Evolutionary conservation across 2,888 invertebrate genomes (phyloP).

Genomic region (Allolobophora icterica): DNA sequence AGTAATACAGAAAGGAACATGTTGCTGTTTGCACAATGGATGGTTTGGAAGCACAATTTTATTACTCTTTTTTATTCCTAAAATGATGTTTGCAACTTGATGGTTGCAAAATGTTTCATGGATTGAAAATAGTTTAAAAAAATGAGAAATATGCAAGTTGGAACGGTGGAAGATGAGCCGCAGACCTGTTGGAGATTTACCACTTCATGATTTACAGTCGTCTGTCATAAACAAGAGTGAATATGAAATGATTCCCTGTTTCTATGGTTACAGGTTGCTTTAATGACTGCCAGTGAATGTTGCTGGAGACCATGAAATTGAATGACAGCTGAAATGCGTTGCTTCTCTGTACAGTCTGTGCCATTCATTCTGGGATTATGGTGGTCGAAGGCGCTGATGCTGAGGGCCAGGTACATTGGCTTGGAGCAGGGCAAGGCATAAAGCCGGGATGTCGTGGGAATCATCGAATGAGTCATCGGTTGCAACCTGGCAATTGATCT

Average conservation of each 20-base stretch:
- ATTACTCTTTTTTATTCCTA: neutral
- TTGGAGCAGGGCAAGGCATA: neutral
- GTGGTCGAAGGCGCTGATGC: neutral
- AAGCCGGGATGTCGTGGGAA: neutral
- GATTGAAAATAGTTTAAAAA: neutral
- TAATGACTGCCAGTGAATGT: neutral
- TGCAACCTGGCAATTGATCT: constrained; percentile 14
- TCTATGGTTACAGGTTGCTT: neutral
- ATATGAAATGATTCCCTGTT: neutral
- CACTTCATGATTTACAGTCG: neutral
- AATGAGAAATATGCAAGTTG: neutral
- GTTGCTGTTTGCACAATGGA: neutral
- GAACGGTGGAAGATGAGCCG: neutral
- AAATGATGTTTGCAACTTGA: neutral
- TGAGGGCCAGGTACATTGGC: neutral
- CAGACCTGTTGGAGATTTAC: neutral
- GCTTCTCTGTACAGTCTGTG: neutral
- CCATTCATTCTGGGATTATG: neutral
- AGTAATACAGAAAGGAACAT: neutral
- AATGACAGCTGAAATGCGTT: neutral
- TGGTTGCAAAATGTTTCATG: neutral
- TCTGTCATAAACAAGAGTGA: neutral
- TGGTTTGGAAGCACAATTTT: neutral
- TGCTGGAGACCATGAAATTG: neutral
- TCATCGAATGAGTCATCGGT: constrained; percentile 13